Evolutionary conservation across 2,797 vertebrate genomes (phyloP).

Genomic region (Dryobates pubescens): DNA sequence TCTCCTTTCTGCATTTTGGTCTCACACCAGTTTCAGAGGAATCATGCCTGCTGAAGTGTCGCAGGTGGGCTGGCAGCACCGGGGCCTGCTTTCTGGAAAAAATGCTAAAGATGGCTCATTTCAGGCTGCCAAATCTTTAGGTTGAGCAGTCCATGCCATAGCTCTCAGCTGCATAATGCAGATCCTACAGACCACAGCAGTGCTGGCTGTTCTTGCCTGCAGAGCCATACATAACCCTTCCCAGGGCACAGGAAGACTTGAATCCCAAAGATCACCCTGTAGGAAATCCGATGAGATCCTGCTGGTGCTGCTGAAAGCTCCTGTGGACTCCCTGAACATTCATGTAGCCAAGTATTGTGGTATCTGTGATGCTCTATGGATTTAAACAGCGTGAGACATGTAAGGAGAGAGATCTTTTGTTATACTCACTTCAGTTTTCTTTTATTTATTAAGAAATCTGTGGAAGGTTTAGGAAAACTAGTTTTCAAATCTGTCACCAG

Average conservation of each 20-base stretch:
- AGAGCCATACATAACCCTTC: neutral
- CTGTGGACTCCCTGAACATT: neutral
- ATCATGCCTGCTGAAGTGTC: neutral
- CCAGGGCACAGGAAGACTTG: neutral
- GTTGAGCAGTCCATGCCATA: rapidly evolving
- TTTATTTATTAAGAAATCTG: constrained; percentile 17
- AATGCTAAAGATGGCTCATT: neutral
- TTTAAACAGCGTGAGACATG: neutral
- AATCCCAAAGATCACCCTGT: neutral
- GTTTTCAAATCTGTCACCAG: constrained; percentile 35
- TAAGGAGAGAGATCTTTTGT: neutral
- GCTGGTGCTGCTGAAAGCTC: neutral
- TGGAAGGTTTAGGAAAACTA: neutral
- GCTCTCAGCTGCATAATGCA: neutral
- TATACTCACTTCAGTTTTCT: neutral
- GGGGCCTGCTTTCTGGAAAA: neutral
- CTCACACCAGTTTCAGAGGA: neutral
- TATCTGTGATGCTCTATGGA: neutral
- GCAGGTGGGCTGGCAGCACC: neutral
- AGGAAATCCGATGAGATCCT: neutral
- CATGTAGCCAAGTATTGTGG: neutral
- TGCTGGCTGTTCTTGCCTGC: neutral
- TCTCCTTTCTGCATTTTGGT: rapidly evolving
- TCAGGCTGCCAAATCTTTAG: neutral
- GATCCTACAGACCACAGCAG: neutral